phyloP scores from a whole-genome alignment of 2,797 vertebrate genomes.

The Phoeniculus purpureus region DNA sequence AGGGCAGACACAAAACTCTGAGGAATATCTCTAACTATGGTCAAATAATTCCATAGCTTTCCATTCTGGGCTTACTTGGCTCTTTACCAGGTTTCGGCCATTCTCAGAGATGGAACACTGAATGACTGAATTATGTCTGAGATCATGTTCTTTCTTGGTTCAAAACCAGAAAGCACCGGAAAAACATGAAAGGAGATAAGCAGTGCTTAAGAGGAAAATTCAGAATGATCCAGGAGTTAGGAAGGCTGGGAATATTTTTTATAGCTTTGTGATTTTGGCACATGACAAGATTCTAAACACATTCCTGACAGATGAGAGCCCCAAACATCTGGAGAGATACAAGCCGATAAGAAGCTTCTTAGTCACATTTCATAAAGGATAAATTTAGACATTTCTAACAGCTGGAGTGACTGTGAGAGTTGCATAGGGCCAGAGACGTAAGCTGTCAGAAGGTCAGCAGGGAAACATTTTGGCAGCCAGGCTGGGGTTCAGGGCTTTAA shows the following conservation, averaged over 20 bases:
- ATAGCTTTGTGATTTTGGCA: slow-evolving; percentile 25
- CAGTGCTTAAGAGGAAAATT: neutral
- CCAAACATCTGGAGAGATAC: slow-evolving; percentile 57
- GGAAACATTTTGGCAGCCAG: neutral
- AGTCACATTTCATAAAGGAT: slow-evolving; percentile 11
- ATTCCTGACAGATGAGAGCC: slow-evolving; percentile 54
- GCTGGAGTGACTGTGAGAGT: slow-evolving; percentile 12
- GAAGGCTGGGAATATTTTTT: slow-evolving; percentile 37
- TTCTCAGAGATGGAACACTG: neutral
- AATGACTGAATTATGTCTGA: neutral
- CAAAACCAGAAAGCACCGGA: neutral
- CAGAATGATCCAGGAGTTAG: slow-evolving; percentile 7
- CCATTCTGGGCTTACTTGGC: slow-evolving; percentile 23
- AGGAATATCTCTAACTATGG: slow-evolving; percentile 17
- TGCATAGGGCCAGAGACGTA: neutral
- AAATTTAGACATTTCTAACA: slow-evolving; percentile 42
- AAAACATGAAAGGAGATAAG: slow-evolving; percentile 18
- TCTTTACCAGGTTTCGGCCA: neutral
- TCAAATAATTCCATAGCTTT: neutral
- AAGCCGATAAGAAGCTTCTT: neutral
- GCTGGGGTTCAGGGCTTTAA: neutral
- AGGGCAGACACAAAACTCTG: neutral
- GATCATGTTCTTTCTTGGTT: neutral
- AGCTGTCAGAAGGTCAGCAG: neutral
- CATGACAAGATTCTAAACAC: neutral